A percentile compares a stretch with the other conserved stretches of the same genome.
phyloP scores from a whole-genome alignment of 1,140 invertebrate genomes.

The Drosophila sp. region DNA sequence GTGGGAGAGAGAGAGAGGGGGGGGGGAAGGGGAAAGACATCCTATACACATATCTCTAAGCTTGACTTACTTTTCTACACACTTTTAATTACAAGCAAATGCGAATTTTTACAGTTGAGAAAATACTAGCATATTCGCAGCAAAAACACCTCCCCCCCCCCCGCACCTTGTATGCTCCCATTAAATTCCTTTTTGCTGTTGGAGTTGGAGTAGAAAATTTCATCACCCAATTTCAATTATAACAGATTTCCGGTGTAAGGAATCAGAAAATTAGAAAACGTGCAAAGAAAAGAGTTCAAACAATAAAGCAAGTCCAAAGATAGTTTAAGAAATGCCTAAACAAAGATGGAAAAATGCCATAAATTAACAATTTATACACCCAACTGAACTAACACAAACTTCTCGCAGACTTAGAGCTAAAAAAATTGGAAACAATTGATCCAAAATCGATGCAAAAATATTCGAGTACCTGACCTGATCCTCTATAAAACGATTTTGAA shows the following conservation, averaged over 20 bases:
- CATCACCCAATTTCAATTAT: constrained; percentile 2
- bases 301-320: neutral
- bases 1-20: neutral
- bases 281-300: neutral
- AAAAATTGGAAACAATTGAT: too few relatives aligned
- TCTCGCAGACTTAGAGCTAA: too few relatives aligned
- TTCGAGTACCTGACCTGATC: too few relatives aligned
- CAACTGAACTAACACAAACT: too few relatives aligned
- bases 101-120: constrained; percentile 4
- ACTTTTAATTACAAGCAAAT: constrained; percentile 16
- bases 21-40: neutral
- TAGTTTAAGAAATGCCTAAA: neutral
- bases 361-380: neutral
- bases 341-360: neutral
- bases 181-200: neutral
- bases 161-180: neutral
- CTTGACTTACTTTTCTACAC: neutral
- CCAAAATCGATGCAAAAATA: too few relatives aligned
- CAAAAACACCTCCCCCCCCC: neutral
- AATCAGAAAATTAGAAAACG: too few relatives aligned
- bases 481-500: too few relatives aligned
- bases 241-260: neutral
- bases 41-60: constrained; percentile 2
- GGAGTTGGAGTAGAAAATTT: constrained; percentile 4
- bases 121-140: neutral